Evolutionary conservation across 1,140 invertebrate species (phyloP).

Genomic region (Drosophila trapezifrons): DNA sequence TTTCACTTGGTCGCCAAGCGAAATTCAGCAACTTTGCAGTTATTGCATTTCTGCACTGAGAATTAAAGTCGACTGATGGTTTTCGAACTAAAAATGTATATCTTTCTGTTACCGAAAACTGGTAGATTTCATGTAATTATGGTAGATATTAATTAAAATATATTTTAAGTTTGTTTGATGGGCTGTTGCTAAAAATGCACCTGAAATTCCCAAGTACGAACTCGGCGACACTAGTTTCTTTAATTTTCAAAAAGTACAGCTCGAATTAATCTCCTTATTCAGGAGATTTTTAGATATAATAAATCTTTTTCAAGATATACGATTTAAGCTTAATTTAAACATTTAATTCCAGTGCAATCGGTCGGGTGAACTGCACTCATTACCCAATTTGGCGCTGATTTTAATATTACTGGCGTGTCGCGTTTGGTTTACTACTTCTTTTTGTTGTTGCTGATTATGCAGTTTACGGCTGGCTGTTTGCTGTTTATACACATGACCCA

Average conservation of each 20-base stretch:
- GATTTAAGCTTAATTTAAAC: background rate
- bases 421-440: constrained; percentile 33
- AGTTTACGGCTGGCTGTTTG: constrained; percentile 36
- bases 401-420: constrained; percentile 10
- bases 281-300: background rate
- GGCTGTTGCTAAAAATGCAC: too few relatives aligned
- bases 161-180: too few relatives aligned
- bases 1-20: constrained; percentile 30
- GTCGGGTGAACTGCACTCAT: constrained; percentile 61
- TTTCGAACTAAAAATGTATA: background rate
- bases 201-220: too few relatives aligned
- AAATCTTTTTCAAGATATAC: background rate
- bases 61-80: background rate
- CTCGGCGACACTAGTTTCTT: too few relatives aligned
- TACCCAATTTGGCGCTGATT: constrained; percentile 53
- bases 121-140: background rate
- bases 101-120: background rate
- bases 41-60: constrained; percentile 55
- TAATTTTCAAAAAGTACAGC: too few relatives aligned
- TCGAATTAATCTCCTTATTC: background rate
- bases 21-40: constrained; percentile 16
- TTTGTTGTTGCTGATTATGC: constrained; percentile 48
- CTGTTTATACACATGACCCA: constrained; percentile 67
- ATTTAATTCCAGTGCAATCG: constrained; percentile 21
- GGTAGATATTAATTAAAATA: too few relatives aligned